Percentiles rank a stretch among this genome's conserved stretches.
Conservation (phyloP, 37 sponge, comb jelly and placozoan species). For the Ianthella basta region DNA sequence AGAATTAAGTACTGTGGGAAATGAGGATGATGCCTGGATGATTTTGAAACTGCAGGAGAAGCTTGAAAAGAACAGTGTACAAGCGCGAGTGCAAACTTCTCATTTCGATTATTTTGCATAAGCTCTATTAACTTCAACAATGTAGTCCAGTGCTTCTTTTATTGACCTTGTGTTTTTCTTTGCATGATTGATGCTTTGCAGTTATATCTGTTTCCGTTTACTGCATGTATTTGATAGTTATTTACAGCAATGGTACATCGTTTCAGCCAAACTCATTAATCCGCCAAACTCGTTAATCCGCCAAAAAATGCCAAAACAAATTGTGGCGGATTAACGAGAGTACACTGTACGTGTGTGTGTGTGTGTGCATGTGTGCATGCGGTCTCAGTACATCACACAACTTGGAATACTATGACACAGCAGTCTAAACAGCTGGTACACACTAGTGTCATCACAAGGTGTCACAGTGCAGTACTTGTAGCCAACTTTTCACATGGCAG, state of each 20-base stretch:
- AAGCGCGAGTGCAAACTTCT: background rate
- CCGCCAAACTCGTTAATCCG: conserved; percentile 18
- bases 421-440: too few species aligned
- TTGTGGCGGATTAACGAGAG: too few species aligned
- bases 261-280: background rate
- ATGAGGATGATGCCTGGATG: background rate
- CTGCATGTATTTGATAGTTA: too few species aligned
- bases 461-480: too few species aligned
- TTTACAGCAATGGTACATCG: background rate
- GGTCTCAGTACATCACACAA: too few species aligned
- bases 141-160: background rate
- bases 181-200: background rate
- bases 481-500: too few species aligned
- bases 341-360: conserved; percentile 3
- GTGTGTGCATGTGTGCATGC: too few species aligned
- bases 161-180: conserved; percentile 2
- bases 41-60: conserved; percentile 6
- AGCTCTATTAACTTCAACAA: background rate
- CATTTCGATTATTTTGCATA: background rate
- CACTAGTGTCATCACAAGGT: too few species aligned
- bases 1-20: conserved; percentile 10
- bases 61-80: conserved; percentile 4
- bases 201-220: background rate
- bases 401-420: too few species aligned
- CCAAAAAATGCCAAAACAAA: conserved; percentile 29